Conservation (phyloP, 2,797 vertebrate species). For the Sebastes miniatus region DNA sequence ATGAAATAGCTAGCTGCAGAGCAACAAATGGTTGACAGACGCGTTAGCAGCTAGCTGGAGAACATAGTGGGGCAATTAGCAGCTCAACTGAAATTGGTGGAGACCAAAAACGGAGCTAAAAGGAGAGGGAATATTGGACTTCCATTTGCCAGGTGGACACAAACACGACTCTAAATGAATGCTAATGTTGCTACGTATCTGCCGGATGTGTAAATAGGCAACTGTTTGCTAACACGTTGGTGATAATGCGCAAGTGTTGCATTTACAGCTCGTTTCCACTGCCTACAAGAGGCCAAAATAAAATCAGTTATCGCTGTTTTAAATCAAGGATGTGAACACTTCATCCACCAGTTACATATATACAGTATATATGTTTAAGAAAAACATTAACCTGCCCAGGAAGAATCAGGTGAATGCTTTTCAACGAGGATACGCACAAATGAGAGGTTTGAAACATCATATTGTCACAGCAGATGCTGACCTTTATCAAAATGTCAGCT, state of each 20-base stretch:
- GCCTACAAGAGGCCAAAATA: too few species aligned
- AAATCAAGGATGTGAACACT: background rate
- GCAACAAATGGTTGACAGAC: too few species aligned
- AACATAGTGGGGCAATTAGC: background rate
- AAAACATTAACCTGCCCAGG: background rate
- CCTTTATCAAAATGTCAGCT: conserved; percentile 48
- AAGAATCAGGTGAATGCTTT: background rate
- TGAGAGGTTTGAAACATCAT: background rate
- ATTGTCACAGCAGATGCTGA: conserved; percentile 11
- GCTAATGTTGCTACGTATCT: too few species aligned
- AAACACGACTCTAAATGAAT: background rate
- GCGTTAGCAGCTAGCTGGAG: too few species aligned
- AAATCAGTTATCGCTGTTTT: background rate
- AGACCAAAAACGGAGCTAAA: background rate
- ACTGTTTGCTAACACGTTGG: background rate
- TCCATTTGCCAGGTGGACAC: background rate
- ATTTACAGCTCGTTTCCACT: background rate
- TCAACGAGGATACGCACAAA: background rate
- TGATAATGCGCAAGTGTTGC: background rate
- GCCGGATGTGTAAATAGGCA: background rate
- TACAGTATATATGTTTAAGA: background rate
- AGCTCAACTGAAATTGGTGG: background rate
- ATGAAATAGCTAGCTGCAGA: too few species aligned
- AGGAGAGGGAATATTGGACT: background rate
- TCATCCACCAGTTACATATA: background rate